Conservation (phyloP, 1,140 invertebrate species). For the Macrosteles quadrilineatus region DNA sequence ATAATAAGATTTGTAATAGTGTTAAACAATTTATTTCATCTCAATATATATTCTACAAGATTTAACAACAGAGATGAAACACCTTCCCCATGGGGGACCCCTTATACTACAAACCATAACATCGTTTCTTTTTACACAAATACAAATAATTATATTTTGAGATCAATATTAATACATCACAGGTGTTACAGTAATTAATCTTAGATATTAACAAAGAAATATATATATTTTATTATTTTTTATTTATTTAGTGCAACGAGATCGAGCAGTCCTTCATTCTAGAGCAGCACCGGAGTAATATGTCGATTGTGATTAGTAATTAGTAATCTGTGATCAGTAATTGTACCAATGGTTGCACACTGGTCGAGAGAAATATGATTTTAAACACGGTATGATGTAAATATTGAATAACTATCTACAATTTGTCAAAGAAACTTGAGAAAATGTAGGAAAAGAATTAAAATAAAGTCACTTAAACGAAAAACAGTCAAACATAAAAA, state of each 20-base stretch:
- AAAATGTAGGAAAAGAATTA: no score
- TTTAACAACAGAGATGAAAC: neutral
- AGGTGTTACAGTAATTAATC: neutral
- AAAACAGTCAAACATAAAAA: no score
- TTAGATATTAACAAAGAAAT: conserved; percentile 9
- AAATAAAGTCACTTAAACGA: no score
- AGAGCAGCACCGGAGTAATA: neutral
- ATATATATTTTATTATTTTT: neutral
- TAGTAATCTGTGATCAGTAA: neutral
- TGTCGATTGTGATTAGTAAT: neutral
- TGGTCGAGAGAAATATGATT: neutral
- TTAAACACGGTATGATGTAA: neutral
- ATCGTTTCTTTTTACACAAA: neutral
- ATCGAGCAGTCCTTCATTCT: neutral
- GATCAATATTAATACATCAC: conserved; percentile 14
- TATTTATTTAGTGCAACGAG: neutral
- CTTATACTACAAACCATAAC: neutral
- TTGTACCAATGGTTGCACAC: neutral
- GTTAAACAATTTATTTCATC: conserved; percentile 7
- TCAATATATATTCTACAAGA: neutral
- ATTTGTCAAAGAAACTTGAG: no score
- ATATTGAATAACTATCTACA: no score
- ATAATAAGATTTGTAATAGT: no score
- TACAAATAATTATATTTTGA: neutral
- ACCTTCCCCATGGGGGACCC: neutral